Conservation (phyloP, 2,113 vertebrate species). For the Actinemys pallida region DNA sequence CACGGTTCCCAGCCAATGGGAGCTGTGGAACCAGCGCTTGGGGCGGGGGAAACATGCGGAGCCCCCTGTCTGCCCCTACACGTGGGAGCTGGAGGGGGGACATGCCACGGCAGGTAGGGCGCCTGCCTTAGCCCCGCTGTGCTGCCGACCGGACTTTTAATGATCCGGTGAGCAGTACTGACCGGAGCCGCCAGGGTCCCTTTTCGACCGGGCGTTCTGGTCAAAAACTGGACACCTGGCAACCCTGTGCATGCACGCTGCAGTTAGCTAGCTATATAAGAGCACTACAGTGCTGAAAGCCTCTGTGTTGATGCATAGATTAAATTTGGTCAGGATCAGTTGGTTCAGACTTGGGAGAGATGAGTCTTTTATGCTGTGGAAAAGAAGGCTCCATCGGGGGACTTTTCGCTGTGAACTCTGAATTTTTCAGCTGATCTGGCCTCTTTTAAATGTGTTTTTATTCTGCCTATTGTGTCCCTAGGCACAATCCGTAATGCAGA, state of each 20-base stretch:
- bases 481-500: neutral
- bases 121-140: no score
- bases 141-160: no score
- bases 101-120: no score
- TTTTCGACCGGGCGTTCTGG: no score
- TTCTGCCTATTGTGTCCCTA: neutral
- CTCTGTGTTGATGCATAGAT: neutral
- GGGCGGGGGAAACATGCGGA: no score
- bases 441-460: neutral
- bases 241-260: rapidly evolving
- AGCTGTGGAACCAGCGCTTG: no score
- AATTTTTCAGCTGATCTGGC: neutral
- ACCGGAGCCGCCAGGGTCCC: no score
- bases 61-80: no score
- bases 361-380: neutral
- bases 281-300: neutral
- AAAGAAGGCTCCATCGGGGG: neutral
- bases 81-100: no score
- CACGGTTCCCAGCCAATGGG: no score
- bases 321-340: neutral
- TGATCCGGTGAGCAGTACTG: no score
- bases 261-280: neutral
- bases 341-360: neutral
- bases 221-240: neutral
- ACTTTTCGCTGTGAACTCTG: neutral